Conservation (phyloP, 2,888 invertebrate species). For the Saturnia pavonia region DNA sequence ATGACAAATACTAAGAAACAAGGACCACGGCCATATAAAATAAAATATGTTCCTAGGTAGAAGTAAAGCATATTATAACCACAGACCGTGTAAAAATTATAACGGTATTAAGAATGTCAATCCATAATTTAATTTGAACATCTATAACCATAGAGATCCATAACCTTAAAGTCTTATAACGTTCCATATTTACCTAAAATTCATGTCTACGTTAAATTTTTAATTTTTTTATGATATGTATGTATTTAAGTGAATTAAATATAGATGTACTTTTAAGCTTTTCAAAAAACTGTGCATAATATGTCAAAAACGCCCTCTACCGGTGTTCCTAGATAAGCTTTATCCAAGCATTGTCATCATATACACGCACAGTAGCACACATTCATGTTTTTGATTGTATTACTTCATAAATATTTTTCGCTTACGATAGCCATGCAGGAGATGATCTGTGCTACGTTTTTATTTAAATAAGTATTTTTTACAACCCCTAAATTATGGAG, state of each 20-base stretch:
- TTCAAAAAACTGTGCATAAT: neutral
- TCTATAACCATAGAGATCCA: no score
- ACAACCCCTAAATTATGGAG: slow-evolving; percentile 79
- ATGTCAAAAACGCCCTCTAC: slow-evolving; percentile 45
- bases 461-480: slow-evolving; percentile 80
- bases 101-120: neutral
- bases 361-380: slow-evolving; percentile 54
- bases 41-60: no score
- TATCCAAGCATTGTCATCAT: slow-evolving; percentile 42
- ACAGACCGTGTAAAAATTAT: slow-evolving; percentile 11
- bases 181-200: neutral
- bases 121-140: neutral
- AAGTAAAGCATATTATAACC: neutral
- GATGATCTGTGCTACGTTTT: slow-evolving; percentile 81
- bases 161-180: no score
- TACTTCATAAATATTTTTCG: slow-evolving; percentile 81
- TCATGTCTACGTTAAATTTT: neutral
- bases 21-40: no score
- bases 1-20: no score
- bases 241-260: no score
- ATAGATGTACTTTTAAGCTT: no score
- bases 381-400: slow-evolving; percentile 71
- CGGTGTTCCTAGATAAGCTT: slow-evolving; percentile 41
- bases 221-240: neutral
- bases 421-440: slow-evolving; percentile 84